Evolutionary conservation across 1,140 invertebrate species (phyloP).

Genomic region (Neelides sp.): DNA sequence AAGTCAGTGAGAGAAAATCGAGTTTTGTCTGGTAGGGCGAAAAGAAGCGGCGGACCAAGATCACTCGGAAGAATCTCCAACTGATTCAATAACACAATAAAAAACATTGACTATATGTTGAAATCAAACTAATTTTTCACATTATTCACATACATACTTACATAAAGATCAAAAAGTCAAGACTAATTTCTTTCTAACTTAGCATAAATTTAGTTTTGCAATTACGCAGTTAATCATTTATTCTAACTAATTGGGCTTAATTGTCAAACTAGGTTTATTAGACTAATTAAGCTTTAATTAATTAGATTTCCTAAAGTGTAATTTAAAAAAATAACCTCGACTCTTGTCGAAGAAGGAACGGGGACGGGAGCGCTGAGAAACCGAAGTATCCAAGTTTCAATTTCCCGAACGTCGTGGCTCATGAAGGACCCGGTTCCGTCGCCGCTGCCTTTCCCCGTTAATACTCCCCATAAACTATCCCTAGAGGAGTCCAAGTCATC

Average conservation of each 20-base stretch:
- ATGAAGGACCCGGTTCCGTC: conserved; percentile 66
- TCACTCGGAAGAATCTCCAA: conserved; percentile 80
- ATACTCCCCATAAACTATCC: conserved; percentile 81
- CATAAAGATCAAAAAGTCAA: too few relatives aligned
- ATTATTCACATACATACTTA: too few relatives aligned
- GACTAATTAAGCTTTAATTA: too few relatives aligned
- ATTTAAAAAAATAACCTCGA: too few relatives aligned
- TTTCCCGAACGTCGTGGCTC: conserved; percentile 88
- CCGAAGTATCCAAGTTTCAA: conserved; percentile 96
- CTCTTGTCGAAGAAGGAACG: conserved; percentile 87
- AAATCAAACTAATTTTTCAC: too few relatives aligned
- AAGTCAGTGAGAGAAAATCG: conserved; percentile 93
- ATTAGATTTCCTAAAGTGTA: too few relatives aligned
- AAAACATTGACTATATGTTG: not conserved
- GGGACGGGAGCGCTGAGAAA: conserved; percentile 92
- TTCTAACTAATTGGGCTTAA: too few relatives aligned
- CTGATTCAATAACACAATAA: conserved; percentile 35
- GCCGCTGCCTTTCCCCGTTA: conserved; percentile 59
- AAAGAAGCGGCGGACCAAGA: conserved; percentile 72
- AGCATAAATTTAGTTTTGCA: too few relatives aligned
- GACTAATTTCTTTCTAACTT: too few relatives aligned
- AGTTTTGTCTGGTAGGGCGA: conserved; percentile 94
- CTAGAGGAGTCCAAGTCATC: conserved; percentile 45
- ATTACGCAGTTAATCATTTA: too few relatives aligned
- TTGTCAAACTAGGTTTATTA: too few relatives aligned